These are phyloP conservation scores for Rhadina sibilatrix DNA, from an alignment of 2,113 vertebrate species.

Conservation along the genomic window DNA sequence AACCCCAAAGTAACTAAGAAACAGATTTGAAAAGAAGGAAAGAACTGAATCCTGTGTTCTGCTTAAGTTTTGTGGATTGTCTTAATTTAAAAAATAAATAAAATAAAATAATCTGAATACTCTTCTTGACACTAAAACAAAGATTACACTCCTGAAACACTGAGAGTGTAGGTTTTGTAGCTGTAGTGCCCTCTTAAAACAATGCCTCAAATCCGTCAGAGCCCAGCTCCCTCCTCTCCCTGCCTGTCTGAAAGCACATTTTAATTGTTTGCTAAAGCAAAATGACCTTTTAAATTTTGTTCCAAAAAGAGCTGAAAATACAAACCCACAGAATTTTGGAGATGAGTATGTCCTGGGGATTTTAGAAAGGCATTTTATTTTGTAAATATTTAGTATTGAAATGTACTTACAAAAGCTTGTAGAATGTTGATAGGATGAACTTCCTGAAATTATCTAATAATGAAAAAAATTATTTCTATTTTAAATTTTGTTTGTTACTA, in stretches of 20 bases:
- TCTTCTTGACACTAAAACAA: background rate
- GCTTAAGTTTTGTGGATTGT: background rate
- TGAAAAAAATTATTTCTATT: background rate
- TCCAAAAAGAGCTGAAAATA: background rate
- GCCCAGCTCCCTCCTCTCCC: background rate
- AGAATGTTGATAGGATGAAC: background rate
- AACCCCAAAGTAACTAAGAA: background rate
- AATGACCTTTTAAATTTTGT: background rate
- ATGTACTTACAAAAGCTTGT: background rate
- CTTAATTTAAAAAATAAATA: background rate
- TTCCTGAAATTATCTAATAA: background rate
- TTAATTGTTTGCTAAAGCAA: background rate
- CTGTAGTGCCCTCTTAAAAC: background rate
- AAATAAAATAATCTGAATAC: background rate
- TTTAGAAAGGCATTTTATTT: background rate
- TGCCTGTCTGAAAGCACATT: background rate
- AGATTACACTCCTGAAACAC: background rate
- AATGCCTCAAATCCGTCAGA: background rate
- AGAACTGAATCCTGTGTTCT: background rate
- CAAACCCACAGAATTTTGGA: background rate
- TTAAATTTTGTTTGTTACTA: background rate
- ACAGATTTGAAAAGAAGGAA: background rate
- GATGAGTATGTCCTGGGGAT: background rate
- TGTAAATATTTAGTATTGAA: background rate
- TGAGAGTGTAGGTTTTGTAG: background rate